Evolutionary conservation across 2,113 vertebrate genomes (phyloP), one percentile per base, ranked within the genome.

Genomic region (Cottus gobio): DNA sequence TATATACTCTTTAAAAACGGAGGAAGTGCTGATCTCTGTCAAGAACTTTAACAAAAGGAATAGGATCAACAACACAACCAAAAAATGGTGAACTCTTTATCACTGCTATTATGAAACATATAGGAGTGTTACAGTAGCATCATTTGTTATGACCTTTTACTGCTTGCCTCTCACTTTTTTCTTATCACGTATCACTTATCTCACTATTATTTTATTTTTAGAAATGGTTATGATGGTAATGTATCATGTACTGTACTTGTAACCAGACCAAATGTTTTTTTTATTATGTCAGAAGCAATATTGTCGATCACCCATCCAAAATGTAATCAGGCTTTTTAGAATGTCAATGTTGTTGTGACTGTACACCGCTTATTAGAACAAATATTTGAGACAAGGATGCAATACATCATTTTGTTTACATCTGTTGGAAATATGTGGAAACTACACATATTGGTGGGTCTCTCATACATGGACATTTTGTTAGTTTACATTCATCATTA

Each of bases 1-100:
- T 13, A 28, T 92, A 0, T 94, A 91, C 39, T 81, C 92, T 20
- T 68, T 94, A 7, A 93, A 93, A 67, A 93, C 93, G 57, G 86
- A 93, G 9, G 91, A 94, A 65, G 70, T 94, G 8, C 42, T 87
- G 42, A 85, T 52, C 7, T 69, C 85, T 24, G 22, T 91, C 3
- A 89, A 66, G 65, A 88, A 61, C 11, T 5, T 89, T 7, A 83
- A 12, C 30, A 89, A 44, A 73, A 85, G 58, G 82, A n/a, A 54
- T 0, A 82, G 5, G 26, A 26, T 58, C 3, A 58, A 3, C 0
- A 68, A 30, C 18, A n/a, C 2, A 30, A 9, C 10, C 4, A 18
- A 13, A 71, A 69, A 78, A 58, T 15, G 28, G 2, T 80, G 31
- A 82, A 39, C 7, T 30, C 12, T 54, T 34, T 50, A 4, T 77